Percentiles rank a stretch among this genome's conserved stretches.
Evolutionary conservation across 2,888 invertebrate species (phyloP).

Genomic region (Cantharis rufa): DNA sequence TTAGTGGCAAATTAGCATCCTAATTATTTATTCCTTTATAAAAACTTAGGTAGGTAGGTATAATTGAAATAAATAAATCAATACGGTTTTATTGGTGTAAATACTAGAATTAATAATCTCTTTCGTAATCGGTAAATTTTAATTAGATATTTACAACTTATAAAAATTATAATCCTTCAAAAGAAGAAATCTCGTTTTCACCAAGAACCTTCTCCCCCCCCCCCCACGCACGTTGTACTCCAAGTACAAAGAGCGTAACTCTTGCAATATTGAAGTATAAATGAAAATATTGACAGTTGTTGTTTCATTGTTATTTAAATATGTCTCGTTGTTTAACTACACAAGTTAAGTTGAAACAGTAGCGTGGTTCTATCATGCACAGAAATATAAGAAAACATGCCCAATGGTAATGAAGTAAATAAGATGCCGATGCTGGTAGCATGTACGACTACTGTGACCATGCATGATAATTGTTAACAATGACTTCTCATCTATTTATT

Average conservation of each 20-base stretch:
- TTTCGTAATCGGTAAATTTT: background rate
- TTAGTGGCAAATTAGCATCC: background rate
- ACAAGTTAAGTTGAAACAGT: background rate
- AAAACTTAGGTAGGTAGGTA: background rate
- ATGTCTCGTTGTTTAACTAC: background rate
- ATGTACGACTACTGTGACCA: conserved; percentile 24
- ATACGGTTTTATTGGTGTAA: background rate
- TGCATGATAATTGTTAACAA: conserved; percentile 32
- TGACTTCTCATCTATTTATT: conserved; percentile 33
- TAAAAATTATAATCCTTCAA: background rate
- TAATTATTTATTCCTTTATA: background rate
- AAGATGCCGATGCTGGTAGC: background rate
- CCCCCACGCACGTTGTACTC: background rate
- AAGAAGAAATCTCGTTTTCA: background rate
- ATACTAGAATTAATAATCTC: background rate
- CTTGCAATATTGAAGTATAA: background rate
- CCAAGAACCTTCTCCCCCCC: background rate
- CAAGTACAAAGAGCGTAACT: background rate
- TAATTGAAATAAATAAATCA: background rate
- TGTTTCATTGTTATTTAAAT: background rate
- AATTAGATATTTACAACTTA: background rate
- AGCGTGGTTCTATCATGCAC: background rate
- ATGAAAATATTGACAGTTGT: background rate
- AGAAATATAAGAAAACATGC: background rate
- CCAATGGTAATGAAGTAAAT: background rate